Evolutionary conservation across 2,113 vertebrate species (phyloP).

Genomic region (Etheostoma cragini): DNA sequence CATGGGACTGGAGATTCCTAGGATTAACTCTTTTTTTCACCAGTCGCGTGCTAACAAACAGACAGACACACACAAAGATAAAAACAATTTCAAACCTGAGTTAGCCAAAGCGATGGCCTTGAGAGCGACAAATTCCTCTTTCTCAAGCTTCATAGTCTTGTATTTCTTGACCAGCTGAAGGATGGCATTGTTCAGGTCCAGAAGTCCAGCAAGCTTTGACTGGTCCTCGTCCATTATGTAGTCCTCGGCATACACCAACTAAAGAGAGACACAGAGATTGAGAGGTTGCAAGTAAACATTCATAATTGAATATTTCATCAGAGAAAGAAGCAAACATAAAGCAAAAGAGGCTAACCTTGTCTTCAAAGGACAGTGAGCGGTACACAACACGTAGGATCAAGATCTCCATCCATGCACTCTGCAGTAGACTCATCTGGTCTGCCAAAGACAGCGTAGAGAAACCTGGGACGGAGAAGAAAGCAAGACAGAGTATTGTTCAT

Average conservation of each 20-base stretch:
- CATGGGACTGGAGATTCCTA: slow-evolving; percentile 71
- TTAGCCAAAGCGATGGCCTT: slow-evolving; percentile 99
- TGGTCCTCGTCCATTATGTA: slow-evolving; percentile 99
- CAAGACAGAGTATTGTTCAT: slow-evolving; percentile 1
- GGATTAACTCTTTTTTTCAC: slow-evolving; percentile 79
- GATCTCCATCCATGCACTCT: slow-evolving; percentile 99
- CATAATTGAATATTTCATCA: neutral
- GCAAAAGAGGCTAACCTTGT: slow-evolving; percentile 81
- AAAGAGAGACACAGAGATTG: neutral
- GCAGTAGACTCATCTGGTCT: slow-evolving; percentile 99
- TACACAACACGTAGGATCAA: slow-evolving; percentile 98
- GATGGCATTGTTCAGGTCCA: slow-evolving; percentile 98
- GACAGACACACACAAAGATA: slow-evolving; percentile 13
- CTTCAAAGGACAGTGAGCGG: slow-evolving; percentile 97
- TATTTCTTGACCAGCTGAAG: slow-evolving; percentile 99
- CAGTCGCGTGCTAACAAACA: slow-evolving; percentile 18
- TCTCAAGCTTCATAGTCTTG: slow-evolving; percentile 98
- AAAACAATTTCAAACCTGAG: slow-evolving; percentile 89
- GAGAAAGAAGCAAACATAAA: neutral
- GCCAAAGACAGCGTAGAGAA: slow-evolving; percentile 98
- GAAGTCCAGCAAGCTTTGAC: slow-evolving; percentile 96
- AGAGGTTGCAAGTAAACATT: neutral
- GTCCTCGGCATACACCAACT: slow-evolving; percentile 98
- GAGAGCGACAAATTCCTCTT: slow-evolving; percentile 99
- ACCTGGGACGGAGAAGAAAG: slow-evolving; percentile 79